A percentile compares a stretch with the other conserved stretches of the same genome.
Conservation (phyloP, 2,113 vertebrate genomes). For the Erpornis zantholeuca region DNA sequence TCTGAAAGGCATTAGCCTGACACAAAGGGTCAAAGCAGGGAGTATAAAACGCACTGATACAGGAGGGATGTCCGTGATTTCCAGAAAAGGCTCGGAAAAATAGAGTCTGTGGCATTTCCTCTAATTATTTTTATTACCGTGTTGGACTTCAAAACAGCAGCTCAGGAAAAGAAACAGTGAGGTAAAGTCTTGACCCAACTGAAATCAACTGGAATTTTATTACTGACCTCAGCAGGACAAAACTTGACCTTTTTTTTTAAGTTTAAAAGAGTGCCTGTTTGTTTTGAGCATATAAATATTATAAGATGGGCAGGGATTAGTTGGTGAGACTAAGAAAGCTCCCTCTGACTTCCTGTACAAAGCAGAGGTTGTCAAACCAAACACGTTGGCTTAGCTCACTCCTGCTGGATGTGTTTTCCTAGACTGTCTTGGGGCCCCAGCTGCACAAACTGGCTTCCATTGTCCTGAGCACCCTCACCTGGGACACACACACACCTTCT, state of each 20-base stretch:
- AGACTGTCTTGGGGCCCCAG: not conserved
- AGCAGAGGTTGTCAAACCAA: not conserved
- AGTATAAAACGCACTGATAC: not conserved
- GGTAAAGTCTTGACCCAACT: not conserved
- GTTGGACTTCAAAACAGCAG: constrained; percentile 43
- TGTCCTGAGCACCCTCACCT: not conserved
- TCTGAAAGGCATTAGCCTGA: constrained; percentile 43
- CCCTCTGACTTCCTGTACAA: not conserved
- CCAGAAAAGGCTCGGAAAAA: constrained; percentile 26
- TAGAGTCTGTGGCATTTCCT: constrained; percentile 40
- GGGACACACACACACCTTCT: not conserved
- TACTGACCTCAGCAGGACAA: not conserved
- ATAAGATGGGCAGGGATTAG: not conserved
- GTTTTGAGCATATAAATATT: not conserved
- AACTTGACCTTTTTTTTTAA: not conserved
- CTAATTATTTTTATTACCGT: constrained; percentile 47
- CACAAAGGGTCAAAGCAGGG: constrained; percentile 20
- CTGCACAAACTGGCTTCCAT: not conserved
- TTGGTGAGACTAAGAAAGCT: not conserved
- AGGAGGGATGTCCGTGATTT: not conserved
- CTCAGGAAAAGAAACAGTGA: not conserved
- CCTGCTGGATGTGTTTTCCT: not conserved
- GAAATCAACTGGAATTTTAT: constrained; percentile 14
- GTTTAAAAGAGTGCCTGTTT: not conserved
- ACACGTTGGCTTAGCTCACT: accelerated